Evolutionary conservation across 2,113 vertebrate genomes (phyloP).

Genomic region (Pterocles gutturalis): DNA sequence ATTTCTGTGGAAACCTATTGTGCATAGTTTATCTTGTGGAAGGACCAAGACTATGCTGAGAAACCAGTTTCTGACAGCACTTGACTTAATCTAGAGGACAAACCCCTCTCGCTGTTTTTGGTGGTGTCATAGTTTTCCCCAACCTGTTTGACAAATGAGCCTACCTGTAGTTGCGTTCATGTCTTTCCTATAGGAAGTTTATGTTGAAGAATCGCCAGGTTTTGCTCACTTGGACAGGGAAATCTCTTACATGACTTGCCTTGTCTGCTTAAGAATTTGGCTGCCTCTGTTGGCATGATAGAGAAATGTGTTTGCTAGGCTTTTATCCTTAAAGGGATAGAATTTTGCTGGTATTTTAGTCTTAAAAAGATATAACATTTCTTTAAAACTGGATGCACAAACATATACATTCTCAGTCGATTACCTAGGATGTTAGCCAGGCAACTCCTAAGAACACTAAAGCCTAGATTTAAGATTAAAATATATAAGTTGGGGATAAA

Average conservation of each 20-base stretch:
- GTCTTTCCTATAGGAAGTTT: slow-evolving; percentile 15
- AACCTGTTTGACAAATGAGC: neutral
- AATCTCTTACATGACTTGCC: slow-evolving; percentile 12
- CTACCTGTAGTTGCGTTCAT: neutral
- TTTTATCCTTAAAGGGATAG: slow-evolving; percentile 53
- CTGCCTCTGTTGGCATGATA: neutral
- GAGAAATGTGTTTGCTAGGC: neutral
- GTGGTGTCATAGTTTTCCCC: neutral
- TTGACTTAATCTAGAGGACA: neutral
- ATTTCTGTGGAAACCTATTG: neutral
- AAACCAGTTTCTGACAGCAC: neutral
- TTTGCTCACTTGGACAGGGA: neutral
- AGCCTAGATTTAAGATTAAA: neutral
- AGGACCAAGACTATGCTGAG: neutral
- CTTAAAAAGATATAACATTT: slow-evolving; percentile 12
- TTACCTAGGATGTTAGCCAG: neutral
- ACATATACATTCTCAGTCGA: neutral
- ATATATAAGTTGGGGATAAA: neutral
- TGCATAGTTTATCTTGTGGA: neutral
- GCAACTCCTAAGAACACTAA: neutral
- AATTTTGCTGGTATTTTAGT: neutral
- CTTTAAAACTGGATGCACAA: neutral
- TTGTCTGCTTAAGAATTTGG: slow-evolving; percentile 37
- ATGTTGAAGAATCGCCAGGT: neutral
- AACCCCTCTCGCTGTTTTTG: neutral